Conservation (phyloP, 2,888 invertebrate species). For the Tipula lateralis region DNA sequence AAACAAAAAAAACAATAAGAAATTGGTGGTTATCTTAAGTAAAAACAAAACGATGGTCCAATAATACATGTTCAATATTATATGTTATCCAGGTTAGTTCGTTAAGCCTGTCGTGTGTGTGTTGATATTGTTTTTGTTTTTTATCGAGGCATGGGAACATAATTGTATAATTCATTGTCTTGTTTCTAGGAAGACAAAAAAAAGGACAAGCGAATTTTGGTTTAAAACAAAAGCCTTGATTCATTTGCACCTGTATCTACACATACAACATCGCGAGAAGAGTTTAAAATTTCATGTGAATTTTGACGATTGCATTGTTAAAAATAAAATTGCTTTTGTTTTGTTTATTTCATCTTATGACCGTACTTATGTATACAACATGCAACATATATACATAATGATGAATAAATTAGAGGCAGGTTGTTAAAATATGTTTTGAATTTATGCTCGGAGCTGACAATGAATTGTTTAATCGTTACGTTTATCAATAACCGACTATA, state of each 20-base stretch:
- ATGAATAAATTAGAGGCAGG: background rate
- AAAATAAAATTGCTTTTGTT: background rate
- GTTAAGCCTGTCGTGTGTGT: background rate
- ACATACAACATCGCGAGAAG: background rate
- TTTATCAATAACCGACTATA: too few species aligned
- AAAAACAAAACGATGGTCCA: background rate
- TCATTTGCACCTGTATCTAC: constrained; percentile 3
- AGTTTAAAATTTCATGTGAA: background rate
- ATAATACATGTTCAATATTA: background rate
- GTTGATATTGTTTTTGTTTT: background rate
- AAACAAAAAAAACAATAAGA: background rate
- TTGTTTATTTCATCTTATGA: background rate
- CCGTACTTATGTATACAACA: too few species aligned
- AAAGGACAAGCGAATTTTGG: background rate
- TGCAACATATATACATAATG: background rate
- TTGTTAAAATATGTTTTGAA: background rate
- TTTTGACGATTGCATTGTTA: constrained; percentile 13
- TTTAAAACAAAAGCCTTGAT: background rate
- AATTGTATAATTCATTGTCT: background rate
- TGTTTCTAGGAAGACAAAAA: background rate
- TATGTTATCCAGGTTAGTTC: background rate
- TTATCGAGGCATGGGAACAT: background rate
- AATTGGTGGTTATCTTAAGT: background rate
- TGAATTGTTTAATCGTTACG: background rate
- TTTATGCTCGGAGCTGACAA: background rate